Base-by-base conservation (phyloP, 1,140 invertebrate species). In the Leptinotarsa lineolata region DNA sequence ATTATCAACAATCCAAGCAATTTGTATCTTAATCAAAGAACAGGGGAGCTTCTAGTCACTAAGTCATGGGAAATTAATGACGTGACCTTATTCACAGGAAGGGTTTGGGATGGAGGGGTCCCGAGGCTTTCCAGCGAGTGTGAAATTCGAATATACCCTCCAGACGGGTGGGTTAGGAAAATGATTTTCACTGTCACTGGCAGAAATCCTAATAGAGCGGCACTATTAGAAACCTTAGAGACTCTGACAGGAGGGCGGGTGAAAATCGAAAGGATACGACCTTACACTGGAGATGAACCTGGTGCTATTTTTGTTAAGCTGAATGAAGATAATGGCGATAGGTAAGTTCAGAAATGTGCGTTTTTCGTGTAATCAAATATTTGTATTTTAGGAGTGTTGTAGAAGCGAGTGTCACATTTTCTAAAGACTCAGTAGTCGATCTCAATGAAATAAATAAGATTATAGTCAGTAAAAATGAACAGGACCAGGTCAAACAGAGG, bases 51-150 rank as follows among this genome's bases (percentile, higher is more conserved):
- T 66, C 86, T 69, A 54, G 70, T 81, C 3, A 76, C 73, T 6
- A 74, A 74, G 22, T 70, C 16, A 4, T 80, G 70, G 72, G 45
- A 74, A 24, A 69, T 46, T 22, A 64, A 76, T 18, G 76, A 80
- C 24, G 59, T 76, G 45, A 78, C 80, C n/a, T 78, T 67, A 74
- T 87, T 89, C 3, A 83, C 88, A 46, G 89, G 91, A 21, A 87
- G 92, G 80, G 93, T 93, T 15, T 94, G 93, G 79, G 94, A 95
- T 85, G 87, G 93, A 73, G 94, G 93, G 81, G 88, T 93, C 1
- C 94, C 94, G 2, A 90, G 91, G 79, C 84, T 90, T 73, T 93
- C 86, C 70, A 90, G 88, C 5, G 88, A 88, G 11, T 90, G 90
- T 13, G 86, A 87, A 72, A 90, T 92, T 72, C 86, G 91, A 81